These are phyloP conservation scores for Laupala kohalensis DNA, from an alignment of 1,140 invertebrate species.

Conservation along the genomic window DNA sequence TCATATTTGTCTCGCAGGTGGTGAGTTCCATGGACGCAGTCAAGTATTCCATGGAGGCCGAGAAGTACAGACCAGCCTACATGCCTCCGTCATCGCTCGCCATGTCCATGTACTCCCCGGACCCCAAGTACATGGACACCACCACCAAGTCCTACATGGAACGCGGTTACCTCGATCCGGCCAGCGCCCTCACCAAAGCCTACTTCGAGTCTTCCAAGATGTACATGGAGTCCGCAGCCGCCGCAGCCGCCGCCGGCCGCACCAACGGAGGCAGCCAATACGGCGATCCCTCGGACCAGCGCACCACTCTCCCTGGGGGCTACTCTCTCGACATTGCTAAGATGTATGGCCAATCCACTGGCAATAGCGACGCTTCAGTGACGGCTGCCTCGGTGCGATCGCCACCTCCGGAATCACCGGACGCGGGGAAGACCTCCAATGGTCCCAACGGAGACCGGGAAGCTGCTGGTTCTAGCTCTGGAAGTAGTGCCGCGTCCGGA, in stretches of 20 bases:
- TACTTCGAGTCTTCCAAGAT: slow-evolving; percentile 62
- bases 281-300: neutral
- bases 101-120: slow-evolving; percentile 54
- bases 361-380: slow-evolving; percentile 26
- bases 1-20: slow-evolving; percentile 44
- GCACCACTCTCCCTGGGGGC: neutral
- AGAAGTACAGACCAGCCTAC: slow-evolving; percentile 58
- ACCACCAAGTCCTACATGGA: slow-evolving; percentile 55
- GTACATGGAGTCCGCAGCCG: slow-evolving; percentile 37
- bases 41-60: slow-evolving; percentile 62
- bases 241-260: slow-evolving; percentile 31
- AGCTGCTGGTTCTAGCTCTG: slow-evolving; percentile 38
- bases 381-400: slow-evolving; percentile 39
- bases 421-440: slow-evolving; percentile 25
- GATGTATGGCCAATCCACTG: slow-evolving; percentile 34
- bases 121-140: slow-evolving; percentile 46
- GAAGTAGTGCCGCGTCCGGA: slow-evolving; percentile 43
- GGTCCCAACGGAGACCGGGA: slow-evolving; percentile 30
- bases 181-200: slow-evolving; percentile 59
- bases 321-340: slow-evolving; percentile 48
- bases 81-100: slow-evolving; percentile 44
- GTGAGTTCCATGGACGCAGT: slow-evolving; percentile 61
- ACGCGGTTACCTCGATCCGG: slow-evolving; percentile 39
- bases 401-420: slow-evolving; percentile 44
- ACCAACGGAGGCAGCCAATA: neutral